Conservation (phyloP, 2,888 invertebrate species). For the Bhutanitis thaidina region DNA sequence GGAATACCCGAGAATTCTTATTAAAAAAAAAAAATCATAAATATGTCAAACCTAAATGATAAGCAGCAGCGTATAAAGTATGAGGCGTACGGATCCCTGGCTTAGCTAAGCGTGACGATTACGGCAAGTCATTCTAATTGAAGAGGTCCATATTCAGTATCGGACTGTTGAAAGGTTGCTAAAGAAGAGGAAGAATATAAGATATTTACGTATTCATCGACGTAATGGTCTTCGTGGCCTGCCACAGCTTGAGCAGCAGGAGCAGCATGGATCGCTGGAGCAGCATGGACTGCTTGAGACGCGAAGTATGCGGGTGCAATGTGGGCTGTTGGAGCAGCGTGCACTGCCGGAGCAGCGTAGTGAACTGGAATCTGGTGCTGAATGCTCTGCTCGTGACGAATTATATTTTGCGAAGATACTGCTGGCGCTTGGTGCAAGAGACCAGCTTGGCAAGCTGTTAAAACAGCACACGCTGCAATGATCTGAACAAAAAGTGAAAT, state of each 20-base stretch:
- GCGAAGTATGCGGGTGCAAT: constrained; percentile 34
- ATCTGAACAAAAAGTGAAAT: constrained; percentile 39
- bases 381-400: constrained; percentile 58
- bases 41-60: too few relatives aligned
- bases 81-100: too few relatives aligned
- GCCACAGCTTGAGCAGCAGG: constrained; percentile 26
- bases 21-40: too few relatives aligned
- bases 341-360: constrained; percentile 37
- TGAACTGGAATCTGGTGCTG: constrained; percentile 51
- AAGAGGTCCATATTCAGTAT: too few relatives aligned
- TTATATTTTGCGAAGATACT: constrained; percentile 71
- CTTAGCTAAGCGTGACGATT: too few relatives aligned
- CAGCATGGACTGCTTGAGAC: constrained; percentile 29
- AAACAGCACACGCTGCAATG: constrained; percentile 52
- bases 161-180: too few relatives aligned
- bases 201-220: constrained; percentile 67
- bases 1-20: too few relatives aligned
- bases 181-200: too few relatives aligned
- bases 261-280: constrained; percentile 21
- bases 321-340: constrained; percentile 30
- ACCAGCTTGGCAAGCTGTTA: constrained; percentile 64
- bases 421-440: constrained; percentile 66
- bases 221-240: constrained; percentile 59
- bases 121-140: too few relatives aligned
- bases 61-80: too few relatives aligned